These are phyloP conservation scores for Enteromius viviparus DNA, from an alignment of 2,797 vertebrate genomes.

Conservation along the genomic window DNA sequence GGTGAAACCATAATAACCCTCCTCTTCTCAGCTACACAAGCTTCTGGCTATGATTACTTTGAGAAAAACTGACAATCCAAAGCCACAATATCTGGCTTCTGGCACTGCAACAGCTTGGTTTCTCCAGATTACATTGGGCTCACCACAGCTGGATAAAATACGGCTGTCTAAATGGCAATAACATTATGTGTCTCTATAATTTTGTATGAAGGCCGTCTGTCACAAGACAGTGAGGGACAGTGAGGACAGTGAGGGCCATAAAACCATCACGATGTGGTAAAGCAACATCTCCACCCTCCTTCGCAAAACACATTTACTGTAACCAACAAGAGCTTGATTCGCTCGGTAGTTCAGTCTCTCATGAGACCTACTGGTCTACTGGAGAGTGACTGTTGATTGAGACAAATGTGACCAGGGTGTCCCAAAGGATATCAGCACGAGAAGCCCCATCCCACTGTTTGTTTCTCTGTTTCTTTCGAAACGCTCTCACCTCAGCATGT, in stretches of 20 bases:
- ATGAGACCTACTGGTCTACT: constrained; percentile 30
- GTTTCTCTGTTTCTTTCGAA: constrained; percentile 11
- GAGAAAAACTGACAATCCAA: constrained; percentile 44
- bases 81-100: constrained; percentile 44
- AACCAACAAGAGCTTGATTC: constrained; percentile 23
- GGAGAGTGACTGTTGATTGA: constrained; percentile 53
- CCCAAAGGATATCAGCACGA: constrained; percentile 30
- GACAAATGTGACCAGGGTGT: constrained; percentile 55
- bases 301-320: background rate
- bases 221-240: too few species aligned
- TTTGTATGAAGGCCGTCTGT: constrained; percentile 12
- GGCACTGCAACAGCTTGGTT: constrained; percentile 10
- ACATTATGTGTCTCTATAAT: constrained; percentile 40
- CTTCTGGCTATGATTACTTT: constrained; percentile 58
- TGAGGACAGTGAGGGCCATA: constrained; percentile 7
- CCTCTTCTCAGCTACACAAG: constrained; percentile 43
- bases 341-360: constrained; percentile 31
- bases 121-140: constrained; percentile 35
- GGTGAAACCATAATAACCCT: constrained; percentile 48
- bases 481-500: constrained; percentile 9
- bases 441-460: constrained; percentile 35
- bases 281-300: background rate
- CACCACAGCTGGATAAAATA: constrained; percentile 43
- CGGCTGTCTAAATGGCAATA: constrained; percentile 27
- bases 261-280: constrained; percentile 4